Conservation (phyloP, 2,888 invertebrate species). For the Meteorus colon region DNA sequence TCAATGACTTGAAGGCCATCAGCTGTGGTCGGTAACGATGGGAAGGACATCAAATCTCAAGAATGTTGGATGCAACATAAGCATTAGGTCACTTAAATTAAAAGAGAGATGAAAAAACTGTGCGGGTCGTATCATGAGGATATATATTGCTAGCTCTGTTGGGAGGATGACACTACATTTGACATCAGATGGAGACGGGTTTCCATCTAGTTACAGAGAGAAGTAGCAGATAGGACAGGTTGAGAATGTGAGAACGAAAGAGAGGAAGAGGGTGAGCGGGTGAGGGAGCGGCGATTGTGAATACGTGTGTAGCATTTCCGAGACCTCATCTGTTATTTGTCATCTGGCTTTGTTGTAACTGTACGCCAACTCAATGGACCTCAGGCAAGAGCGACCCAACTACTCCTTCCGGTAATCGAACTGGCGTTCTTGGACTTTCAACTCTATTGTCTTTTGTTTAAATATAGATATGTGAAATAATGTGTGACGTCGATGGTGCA, state of each 20-base stretch:
- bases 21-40: background rate
- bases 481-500: background rate
- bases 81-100: constrained; percentile 64
- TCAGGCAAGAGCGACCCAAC: constrained; percentile 62
- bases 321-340: constrained; percentile 66
- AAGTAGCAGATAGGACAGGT: constrained; percentile 14
- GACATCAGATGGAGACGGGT: constrained; percentile 8
- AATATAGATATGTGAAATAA: background rate
- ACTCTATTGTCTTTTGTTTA: constrained; percentile 21
- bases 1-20: background rate
- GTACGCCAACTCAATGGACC: constrained; percentile 65
- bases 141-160: background rate
- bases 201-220: constrained; percentile 33
- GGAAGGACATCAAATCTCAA: constrained; percentile 61
- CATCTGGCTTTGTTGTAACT: constrained; percentile 63
- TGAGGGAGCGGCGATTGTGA: constrained; percentile 25
- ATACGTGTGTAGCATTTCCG: constrained; percentile 64
- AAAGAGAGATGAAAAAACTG: constrained; percentile 29
- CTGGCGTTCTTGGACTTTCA: constrained; percentile 53
- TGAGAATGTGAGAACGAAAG: constrained; percentile 30
- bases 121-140: background rate
- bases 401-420: constrained; percentile 61
- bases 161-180: background rate
- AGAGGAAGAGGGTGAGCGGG: constrained; percentile 33
- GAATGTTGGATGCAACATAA: constrained; percentile 66